A percentile compares a stretch with the other conserved stretches of the same genome.
These are phyloP conservation scores for Vanacampus margaritifer DNA, from an alignment of 2,113 vertebrate species.

Conservation along the genomic window DNA sequence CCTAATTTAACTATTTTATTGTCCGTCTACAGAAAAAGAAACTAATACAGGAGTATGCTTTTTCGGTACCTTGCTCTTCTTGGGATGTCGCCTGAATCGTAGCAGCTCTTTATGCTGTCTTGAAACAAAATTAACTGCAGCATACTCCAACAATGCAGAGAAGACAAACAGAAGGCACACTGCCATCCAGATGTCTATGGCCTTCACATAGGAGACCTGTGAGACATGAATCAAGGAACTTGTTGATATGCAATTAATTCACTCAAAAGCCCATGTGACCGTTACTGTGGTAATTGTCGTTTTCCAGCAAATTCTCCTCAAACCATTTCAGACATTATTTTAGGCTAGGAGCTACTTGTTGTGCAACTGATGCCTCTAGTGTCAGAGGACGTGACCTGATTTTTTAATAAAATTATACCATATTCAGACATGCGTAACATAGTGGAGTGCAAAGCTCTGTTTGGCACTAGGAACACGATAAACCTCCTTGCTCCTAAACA, in stretches of 20 bases:
- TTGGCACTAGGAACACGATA: conserved; percentile 42
- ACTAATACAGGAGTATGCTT: not conserved
- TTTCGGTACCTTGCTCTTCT: conserved; percentile 82
- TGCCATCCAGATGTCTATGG: conserved; percentile 99
- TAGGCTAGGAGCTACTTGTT: not conserved
- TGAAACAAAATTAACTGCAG: conserved; percentile 97
- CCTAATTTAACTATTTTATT: not conserved
- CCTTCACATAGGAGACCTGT: conserved; percentile 96
- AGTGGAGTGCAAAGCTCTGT: conserved; percentile 54
- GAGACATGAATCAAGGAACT: not conserved
- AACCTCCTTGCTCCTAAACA: conserved; percentile 30
- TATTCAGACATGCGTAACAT: conserved; percentile 38
- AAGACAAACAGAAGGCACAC: conserved; percentile 97
- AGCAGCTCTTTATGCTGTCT: conserved; percentile 95
- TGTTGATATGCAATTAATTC: conserved; percentile 1
- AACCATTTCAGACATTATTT: conserved; percentile 2
- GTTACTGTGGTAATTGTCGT: not conserved
- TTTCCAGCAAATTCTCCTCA: not conserved
- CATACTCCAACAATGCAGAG: conserved; percentile 93
- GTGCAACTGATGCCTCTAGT: not conserved
- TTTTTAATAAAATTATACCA: conserved; percentile 27
- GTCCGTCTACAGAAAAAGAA: not conserved
- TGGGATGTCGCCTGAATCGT: conserved; percentile 78
- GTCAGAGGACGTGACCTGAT: conserved; percentile 15
- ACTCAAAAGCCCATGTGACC: not conserved